phyloP scores from a whole-genome alignment of 2,888 invertebrate species.

The Hyalella azteca region DNA sequence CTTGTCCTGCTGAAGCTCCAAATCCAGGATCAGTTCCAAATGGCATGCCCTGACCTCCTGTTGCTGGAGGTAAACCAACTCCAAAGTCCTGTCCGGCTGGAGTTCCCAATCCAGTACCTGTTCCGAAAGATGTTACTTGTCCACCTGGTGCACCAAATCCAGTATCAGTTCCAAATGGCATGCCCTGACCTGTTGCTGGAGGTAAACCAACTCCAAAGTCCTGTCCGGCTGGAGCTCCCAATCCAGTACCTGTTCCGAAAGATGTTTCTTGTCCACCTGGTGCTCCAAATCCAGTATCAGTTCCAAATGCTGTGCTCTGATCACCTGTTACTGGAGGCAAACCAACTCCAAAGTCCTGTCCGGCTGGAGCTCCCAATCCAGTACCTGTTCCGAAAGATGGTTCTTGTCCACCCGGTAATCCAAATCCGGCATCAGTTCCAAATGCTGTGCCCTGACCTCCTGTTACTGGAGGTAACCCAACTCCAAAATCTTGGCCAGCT shows the following conservation, averaged over 20 bases:
- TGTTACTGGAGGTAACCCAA: not conserved
- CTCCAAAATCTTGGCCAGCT: not conserved
- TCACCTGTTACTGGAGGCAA: not conserved
- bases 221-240: constrained; percentile 18
- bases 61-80: not conserved
- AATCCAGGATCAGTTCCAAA: constrained; percentile 1
- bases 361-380: constrained; percentile 27
- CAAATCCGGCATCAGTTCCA: constrained; percentile 6
- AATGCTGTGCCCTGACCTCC: too few relatives aligned
- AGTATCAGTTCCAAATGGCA: not conserved
- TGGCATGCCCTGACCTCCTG: too few relatives aligned
- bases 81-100: not conserved
- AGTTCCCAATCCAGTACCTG: not conserved
- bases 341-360: not conserved
- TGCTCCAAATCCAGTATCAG: constrained; percentile 14
- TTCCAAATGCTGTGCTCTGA: too few relatives aligned
- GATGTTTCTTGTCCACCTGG: not conserved
- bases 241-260: not conserved
- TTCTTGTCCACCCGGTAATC: not conserved
- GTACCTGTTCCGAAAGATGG: not conserved
- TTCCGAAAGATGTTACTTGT: not conserved
- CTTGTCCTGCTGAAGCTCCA: constrained; percentile 4
- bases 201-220: not conserved
- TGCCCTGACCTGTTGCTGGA: not conserved
- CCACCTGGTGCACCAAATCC: not conserved